Base-by-base conservation (phyloP, 2,888 invertebrate species). In the Eupithecia vulgata region DNA sequence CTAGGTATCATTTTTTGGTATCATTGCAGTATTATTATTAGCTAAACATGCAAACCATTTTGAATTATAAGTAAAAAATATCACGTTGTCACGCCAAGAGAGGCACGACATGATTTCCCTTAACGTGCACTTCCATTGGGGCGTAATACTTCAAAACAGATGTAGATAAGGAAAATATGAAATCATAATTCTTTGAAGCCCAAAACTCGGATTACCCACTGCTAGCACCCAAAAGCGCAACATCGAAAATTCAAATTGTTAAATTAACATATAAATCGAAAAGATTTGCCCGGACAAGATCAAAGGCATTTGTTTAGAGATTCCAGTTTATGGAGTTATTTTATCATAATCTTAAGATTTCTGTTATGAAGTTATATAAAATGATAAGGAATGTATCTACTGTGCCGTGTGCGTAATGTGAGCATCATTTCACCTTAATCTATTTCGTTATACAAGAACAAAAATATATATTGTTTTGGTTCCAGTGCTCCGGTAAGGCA, bases 241-340 rank as follows among this genome's bases (percentile, higher is more conserved):
- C 87, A 87, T 87, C 86, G 89, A 85, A 89, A 90, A 92, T 92
- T 91, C 91, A 91, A 92, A 93, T 91, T 88, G 85, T 85, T 68
- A 91, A 92, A 93, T 93, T 93, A 91, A 91, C 93, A 93, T 93
- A 92, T 93, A 93, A 92, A 93, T 93, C 91, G 93, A 93, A 93
- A 91, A 92, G 91, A 92, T 92, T 93, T 92, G 89, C 91, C 91
- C 91, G 90, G 91, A 92, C 90, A 92, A 91, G 92, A 92, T 92
- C 92, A 93, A 92, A 91, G 89, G 91, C 91, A 92, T 92, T 91
- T 91, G 91, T 91, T 90, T 89, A 86, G 89, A 88, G 90, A 91
- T 91, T 90, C 91, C 89, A 91, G 89, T 91, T 92, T 91, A 92
- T 88, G 83, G 87, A 80, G 76, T 76, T 67, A 61, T 68, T 71